A percentile compares a stretch with the other conserved stretches of the same genome.
These are phyloP conservation scores for Microctonus aethiopoides DNA, from an alignment of 2,888 invertebrate species.

Conservation along the genomic window DNA sequence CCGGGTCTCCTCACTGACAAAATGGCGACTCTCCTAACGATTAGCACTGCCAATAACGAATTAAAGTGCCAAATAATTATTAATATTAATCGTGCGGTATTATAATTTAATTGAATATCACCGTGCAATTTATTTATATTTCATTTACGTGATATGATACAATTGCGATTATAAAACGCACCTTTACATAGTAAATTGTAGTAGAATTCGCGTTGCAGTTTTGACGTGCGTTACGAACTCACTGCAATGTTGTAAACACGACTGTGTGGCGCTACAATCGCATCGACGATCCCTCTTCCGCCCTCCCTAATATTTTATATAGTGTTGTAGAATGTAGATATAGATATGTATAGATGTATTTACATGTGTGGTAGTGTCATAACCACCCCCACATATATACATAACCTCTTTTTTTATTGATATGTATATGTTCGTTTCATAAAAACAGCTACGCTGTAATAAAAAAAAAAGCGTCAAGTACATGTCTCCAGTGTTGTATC, in stretches of 20 bases:
- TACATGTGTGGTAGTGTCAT: too few relatives aligned
- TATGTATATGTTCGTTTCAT: too few relatives aligned
- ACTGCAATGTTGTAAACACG: constrained; percentile 65
- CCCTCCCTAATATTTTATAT: too few relatives aligned
- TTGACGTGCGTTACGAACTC: constrained; percentile 66
- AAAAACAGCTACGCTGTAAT: too few relatives aligned
- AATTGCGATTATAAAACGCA: constrained; percentile 44
- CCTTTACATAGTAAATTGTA: constrained; percentile 65
- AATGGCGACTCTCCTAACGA: constrained; percentile 65
- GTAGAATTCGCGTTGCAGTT: constrained; percentile 61
- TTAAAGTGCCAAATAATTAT: constrained; percentile 38
- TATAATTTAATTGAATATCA: constrained; percentile 8
- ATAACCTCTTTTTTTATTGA: too few relatives aligned
- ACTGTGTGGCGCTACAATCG: constrained; percentile 41
- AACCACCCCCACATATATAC: background rate
- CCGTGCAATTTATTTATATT: constrained; percentile 19
- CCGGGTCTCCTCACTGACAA: constrained; percentile 63
- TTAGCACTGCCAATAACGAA: constrained; percentile 58
- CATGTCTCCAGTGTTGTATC: too few relatives aligned
- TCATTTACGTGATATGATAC: constrained; percentile 11
- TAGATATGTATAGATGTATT: background rate
- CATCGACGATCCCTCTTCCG: constrained; percentile 1
- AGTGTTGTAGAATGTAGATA: too few relatives aligned
- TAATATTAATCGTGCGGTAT: background rate
- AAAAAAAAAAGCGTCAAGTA: too few relatives aligned